A percentile compares a stretch with the other conserved stretches of the same genome.
These are phyloP conservation scores for Pseudochirops cupreus DNA, from an alignment of 2,797 vertebrate species.

Conservation along the genomic window DNA sequence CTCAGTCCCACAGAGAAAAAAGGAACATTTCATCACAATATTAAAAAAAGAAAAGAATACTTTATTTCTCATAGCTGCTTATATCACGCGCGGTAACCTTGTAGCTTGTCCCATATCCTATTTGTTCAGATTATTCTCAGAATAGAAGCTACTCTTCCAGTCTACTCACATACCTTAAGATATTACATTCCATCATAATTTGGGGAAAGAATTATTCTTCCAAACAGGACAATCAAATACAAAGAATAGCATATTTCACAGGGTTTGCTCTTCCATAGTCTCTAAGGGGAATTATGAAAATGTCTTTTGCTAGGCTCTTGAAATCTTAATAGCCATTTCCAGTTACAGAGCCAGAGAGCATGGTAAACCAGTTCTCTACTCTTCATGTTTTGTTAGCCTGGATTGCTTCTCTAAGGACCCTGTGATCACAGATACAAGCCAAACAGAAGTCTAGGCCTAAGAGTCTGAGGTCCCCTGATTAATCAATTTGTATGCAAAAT, in stretches of 20 bases:
- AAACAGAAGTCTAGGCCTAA: not conserved
- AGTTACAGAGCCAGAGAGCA: not conserved
- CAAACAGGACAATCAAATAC: not conserved
- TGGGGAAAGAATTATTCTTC: slow-evolving; percentile 7
- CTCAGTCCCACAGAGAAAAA: not conserved
- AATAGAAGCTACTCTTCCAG: not conserved
- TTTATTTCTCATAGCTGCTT: not conserved
- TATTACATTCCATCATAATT: not conserved
- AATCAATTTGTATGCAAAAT: not conserved
- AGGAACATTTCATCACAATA: not conserved
- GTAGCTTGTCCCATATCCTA: not conserved
- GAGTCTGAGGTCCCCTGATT: not conserved
- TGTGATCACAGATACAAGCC: not conserved
- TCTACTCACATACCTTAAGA: not conserved
- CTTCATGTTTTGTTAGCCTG: not conserved
- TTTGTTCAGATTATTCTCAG: not conserved
- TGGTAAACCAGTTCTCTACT: not conserved
- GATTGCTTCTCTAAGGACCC: not conserved
- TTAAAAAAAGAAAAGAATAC: not conserved
- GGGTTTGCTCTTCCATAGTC: not conserved
- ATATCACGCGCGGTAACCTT: not conserved
- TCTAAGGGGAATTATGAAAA: not conserved
- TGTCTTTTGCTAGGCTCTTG: not conserved
- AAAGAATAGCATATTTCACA: not conserved
- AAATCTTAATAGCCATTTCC: not conserved